Evolutionary conservation across 1,140 invertebrate species (phyloP), one percentile per base, ranked within the genome.

Genomic region (Heterodera carotae): DNA sequence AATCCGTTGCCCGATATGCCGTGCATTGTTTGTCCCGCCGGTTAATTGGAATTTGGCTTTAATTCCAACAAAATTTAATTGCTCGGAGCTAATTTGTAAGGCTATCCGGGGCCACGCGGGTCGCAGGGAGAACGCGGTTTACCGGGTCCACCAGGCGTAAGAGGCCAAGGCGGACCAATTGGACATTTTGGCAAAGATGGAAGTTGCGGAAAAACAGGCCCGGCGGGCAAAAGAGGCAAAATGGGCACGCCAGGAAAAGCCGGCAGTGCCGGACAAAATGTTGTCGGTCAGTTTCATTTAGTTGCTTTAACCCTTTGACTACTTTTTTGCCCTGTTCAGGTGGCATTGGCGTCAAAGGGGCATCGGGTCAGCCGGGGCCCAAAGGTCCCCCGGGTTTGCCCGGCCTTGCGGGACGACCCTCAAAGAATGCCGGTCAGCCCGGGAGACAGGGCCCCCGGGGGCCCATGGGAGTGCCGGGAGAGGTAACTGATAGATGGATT

Each of bases 21-120:
- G 3, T 81, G 80, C 53, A 66, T 81, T 31, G 76, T 81, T 33
- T 81, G 80, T 36, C 71, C 79, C 5, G 80, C 75, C 18, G 80
- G 80, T n/a, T 70, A 59, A 22, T 22, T 29, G 1, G 15, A 7
- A 43, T 43, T 43, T 43, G 39, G 15, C 1, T 43, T 43, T 43
- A 43, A 43, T 27, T 18, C 8, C 48, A 22, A 0, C 3, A 6
- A 39, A 36, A 39, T 39, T 43, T 18, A 18, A 29, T 34, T 34
- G 18, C 22, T 18, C n/a, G n/a, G n/a, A n/a, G n/a, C 25, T 27
- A 4, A 33, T 71, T 43, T n/a, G n/a, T n/a, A 71, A 71, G 69
- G 69, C 33, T 6, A 48, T 1, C 79, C 79, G 2, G 80, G 80
- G 7, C 78, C 67, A 18, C 73, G 79, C 15, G 80, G 80, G 36